Conservation (phyloP, 2,113 vertebrate species). For the Prionailurus viverrinus region DNA sequence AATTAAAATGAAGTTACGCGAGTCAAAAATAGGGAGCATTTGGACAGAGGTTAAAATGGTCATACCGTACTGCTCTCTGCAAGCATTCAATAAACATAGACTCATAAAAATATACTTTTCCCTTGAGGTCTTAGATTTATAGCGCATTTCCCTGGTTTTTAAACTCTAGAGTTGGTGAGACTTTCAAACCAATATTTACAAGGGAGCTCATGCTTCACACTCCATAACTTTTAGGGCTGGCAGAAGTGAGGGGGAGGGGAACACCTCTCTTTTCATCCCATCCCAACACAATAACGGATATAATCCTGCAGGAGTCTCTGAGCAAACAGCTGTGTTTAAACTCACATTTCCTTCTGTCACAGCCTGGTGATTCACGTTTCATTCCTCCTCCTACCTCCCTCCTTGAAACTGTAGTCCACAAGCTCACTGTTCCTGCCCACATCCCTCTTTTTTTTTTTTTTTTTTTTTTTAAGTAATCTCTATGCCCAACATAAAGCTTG, state of each 20-base stretch:
- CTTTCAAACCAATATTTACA: slow-evolving; percentile 5
- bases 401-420: neutral
- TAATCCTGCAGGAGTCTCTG: neutral
- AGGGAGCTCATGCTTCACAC: neutral
- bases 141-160: neutral
- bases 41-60: neutral
- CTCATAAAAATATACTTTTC: neutral
- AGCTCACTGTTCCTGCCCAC: neutral
- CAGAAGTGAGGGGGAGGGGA: neutral
- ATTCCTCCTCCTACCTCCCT: neutral
- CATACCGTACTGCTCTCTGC: neutral
- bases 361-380: neutral
- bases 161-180: neutral
- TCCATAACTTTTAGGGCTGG: neutral
- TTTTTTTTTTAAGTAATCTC: neutral
- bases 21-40: neutral
- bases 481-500: neutral
- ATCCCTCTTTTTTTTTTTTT: too few species aligned
- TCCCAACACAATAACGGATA: neutral
- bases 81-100: neutral
- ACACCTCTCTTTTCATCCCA: neutral
- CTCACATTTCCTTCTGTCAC: neutral
- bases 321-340: neutral
- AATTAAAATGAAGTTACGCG: neutral
- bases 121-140: neutral